Conservation (phyloP, 2,113 vertebrate species). For the Trogon surrucura region DNA sequence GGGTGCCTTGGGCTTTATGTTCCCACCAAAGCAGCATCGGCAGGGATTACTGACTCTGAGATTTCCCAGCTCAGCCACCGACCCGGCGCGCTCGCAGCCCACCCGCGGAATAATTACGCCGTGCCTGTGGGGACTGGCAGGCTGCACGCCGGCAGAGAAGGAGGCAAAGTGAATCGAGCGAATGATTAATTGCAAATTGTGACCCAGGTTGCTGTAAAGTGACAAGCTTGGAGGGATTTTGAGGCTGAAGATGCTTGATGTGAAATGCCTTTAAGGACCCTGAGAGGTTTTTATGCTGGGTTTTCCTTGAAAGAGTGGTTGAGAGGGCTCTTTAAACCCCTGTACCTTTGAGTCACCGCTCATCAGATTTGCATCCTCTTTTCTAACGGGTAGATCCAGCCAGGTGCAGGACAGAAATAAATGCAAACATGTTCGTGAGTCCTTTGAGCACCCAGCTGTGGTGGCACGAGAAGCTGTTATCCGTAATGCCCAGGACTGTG, state of each 20-base stretch:
- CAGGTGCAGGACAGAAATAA: background rate
- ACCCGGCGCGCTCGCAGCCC: rapidly evolving
- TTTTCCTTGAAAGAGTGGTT: background rate
- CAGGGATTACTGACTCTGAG: rapidly evolving
- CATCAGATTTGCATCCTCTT: background rate
- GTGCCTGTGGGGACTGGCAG: background rate
- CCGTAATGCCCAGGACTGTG: background rate
- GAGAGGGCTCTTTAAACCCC: background rate
- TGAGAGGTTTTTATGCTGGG: background rate
- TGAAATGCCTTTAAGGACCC: background rate
- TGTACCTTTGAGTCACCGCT: background rate
- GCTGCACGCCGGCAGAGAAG: background rate
- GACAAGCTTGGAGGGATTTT: background rate
- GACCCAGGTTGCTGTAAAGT: background rate
- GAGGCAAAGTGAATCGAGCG: conserved; percentile 24
- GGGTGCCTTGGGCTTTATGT: rapidly evolving
- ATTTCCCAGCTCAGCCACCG: background rate
- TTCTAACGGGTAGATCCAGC: background rate
- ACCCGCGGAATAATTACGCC: background rate
- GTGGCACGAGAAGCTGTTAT: background rate
- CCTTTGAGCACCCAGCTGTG: background rate
- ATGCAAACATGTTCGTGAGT: background rate
- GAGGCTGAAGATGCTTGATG: background rate
- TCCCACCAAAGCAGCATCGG: rapidly evolving
- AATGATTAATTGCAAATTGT: conserved; percentile 8